Evolutionary conservation across 2,888 invertebrate species (phyloP), one percentile per base, ranked within the genome.

Genomic region (Drosophila mimica): DNA sequence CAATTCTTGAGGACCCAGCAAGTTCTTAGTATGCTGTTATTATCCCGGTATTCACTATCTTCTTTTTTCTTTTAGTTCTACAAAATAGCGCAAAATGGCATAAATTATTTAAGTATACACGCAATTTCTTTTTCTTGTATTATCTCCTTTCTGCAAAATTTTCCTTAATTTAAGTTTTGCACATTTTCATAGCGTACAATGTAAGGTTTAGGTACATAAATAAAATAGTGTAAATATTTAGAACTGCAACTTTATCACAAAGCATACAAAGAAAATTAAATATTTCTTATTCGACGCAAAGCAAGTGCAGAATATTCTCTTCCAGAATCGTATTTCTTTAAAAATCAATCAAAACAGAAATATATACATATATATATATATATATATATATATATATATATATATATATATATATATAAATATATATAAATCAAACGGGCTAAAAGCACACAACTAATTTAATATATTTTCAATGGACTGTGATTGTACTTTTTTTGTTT

Each of bases 201-300:
- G 58, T 91, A 91, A 86, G 91, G 91, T 91, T 86, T 86, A 91
- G 91, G 91, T 81, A 80, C 70, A 75, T 83, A 79, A 89, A 79
- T 76, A 74, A 81, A 81, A 78, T 85, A 79, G 72, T 89, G 86
- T 89, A 89, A 76, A 90, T 88, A 88, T 70, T 72, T 76, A 65
- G 64, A 62, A 48, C 56, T 62, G 70, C 76, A 81, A 77, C 67
- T 48, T 68, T 65, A 73, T 76, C 72, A 73, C 74, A 80, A 72
- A 70, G 64, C 56, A 77, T 66, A 57, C 8, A 40, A 75, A 65
- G 43, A 15, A 66, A 61, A 54, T 59, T 59, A 58, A 68, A 68
- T 58, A 49, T n/a, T n/a, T n/a, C n/a, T n/a, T n/a, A n/a, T n/a
- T n/a, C 51, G 43, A 70, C 57, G 62, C 63, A 64, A 17, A 28